phyloP scores from a whole-genome alignment of 2,888 invertebrate species.

The Melitaea athalia region DNA sequence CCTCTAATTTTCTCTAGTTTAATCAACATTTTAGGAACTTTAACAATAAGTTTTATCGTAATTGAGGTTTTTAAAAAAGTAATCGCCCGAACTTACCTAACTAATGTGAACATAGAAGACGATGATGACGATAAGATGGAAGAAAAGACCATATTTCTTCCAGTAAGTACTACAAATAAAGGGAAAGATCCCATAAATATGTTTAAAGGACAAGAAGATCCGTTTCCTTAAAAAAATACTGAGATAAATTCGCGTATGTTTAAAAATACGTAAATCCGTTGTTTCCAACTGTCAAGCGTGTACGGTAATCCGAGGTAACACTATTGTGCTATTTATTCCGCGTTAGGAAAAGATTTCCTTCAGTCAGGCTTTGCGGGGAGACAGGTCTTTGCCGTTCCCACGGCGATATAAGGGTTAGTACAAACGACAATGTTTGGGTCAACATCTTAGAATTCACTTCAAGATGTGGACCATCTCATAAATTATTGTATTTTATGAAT shows the following conservation, averaged over 20 bases:
- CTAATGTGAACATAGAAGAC: background rate
- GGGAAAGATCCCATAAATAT: background rate
- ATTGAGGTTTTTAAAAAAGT: no score
- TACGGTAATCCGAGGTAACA: slow-evolving; percentile 39
- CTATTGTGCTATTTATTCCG: slow-evolving; percentile 37
- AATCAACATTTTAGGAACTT: no score
- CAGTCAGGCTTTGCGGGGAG: slow-evolving; percentile 38
- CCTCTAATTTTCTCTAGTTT: no score
- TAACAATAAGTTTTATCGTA: no score
- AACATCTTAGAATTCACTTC: background rate
- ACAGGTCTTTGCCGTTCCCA: slow-evolving; percentile 37
- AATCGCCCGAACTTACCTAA: no score
- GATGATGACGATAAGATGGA: no score
- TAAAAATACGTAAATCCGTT: slow-evolving; percentile 27
- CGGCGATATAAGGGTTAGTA: slow-evolving; percentile 27
- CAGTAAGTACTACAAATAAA: background rate
- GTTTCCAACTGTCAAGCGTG: slow-evolving; percentile 38
- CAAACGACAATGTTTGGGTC: slow-evolving; percentile 19
- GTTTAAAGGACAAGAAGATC: background rate
- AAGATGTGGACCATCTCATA: background rate
- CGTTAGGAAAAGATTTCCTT: slow-evolving; percentile 39
- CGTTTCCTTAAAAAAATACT: background rate
- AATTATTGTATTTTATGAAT: no score
- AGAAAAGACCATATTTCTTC: background rate
- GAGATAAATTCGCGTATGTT: slow-evolving; percentile 22